Conservation (phyloP, 1,140 invertebrate species). For the Galleria mellonella region DNA sequence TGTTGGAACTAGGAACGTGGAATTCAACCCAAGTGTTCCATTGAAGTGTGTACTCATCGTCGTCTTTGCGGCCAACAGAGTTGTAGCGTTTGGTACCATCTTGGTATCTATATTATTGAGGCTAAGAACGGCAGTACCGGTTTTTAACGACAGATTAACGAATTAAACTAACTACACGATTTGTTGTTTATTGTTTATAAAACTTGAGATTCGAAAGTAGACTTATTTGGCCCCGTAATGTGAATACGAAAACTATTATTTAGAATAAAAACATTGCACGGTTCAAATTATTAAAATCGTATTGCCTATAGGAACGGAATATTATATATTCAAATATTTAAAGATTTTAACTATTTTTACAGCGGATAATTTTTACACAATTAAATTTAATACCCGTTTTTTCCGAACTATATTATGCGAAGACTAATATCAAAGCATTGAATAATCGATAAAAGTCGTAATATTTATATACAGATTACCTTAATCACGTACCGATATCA, state of each 20-base stretch:
- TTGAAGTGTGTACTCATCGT: constrained; percentile 48
- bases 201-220: constrained; percentile 13
- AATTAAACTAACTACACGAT: constrained; percentile 16
- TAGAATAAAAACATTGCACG: neutral
- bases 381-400: constrained; percentile 42
- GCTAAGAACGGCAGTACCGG: neutral
- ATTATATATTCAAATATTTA: constrained; percentile 14
- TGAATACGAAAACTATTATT: constrained; percentile 5
- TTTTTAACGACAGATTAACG: constrained; percentile 10
- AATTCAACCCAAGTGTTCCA: constrained; percentile 35
- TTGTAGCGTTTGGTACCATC: constrained; percentile 46
- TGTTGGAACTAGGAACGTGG: constrained; percentile 53
- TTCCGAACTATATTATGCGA: constrained; percentile 23
- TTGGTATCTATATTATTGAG: constrained; percentile 7
- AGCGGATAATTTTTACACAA: constrained; percentile 3
- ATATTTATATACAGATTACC: constrained; percentile 5
- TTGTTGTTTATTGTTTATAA: constrained; percentile 17
- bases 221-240: constrained; percentile 15
- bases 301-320: constrained; percentile 60
- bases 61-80: constrained; percentile 20
- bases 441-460: constrained; percentile 4
- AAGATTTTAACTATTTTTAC: constrained; percentile 14
- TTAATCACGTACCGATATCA: neutral
- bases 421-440: constrained; percentile 8
- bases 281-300: constrained; percentile 13